Evolutionary conservation across 2,888 invertebrate genomes (phyloP).

Genomic region (Lydus trimaculatus): DNA sequence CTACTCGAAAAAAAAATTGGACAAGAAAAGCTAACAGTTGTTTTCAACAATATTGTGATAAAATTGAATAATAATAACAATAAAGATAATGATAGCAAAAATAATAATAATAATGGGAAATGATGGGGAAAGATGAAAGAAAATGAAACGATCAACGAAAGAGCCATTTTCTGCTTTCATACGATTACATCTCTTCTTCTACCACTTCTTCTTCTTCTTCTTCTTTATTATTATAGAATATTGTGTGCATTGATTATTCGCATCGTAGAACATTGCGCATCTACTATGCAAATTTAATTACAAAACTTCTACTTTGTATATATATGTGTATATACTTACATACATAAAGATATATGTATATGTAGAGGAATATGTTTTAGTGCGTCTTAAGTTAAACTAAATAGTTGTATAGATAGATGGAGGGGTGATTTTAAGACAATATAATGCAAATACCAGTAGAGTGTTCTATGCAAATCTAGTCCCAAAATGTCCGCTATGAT

Average conservation of each 20-base stretch:
- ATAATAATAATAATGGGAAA: background rate
- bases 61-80: background rate
- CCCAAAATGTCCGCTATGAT: background rate
- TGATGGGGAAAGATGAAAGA: background rate
- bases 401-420: background rate
- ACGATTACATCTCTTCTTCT: constrained; percentile 7
- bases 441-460: background rate
- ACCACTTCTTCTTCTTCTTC: constrained; percentile 10
- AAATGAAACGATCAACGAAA: background rate
- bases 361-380: background rate
- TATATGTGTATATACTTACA: background rate
- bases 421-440: background rate
- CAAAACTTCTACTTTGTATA: background rate
- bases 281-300: constrained; percentile 6
- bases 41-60: background rate
- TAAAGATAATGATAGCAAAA: background rate
- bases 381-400: background rate
- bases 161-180: background rate
- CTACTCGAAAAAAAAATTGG: background rate
- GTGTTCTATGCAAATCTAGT: background rate
- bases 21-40: background rate
- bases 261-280: background rate
- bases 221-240: constrained; percentile 12
- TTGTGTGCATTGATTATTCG: background rate
- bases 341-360: background rate